A percentile compares a stretch with the other conserved stretches of the same genome.
These are phyloP conservation scores for Cremastobaeus sp. DNA, from an alignment of 2,888 invertebrate species.

Conservation along the genomic window DNA sequence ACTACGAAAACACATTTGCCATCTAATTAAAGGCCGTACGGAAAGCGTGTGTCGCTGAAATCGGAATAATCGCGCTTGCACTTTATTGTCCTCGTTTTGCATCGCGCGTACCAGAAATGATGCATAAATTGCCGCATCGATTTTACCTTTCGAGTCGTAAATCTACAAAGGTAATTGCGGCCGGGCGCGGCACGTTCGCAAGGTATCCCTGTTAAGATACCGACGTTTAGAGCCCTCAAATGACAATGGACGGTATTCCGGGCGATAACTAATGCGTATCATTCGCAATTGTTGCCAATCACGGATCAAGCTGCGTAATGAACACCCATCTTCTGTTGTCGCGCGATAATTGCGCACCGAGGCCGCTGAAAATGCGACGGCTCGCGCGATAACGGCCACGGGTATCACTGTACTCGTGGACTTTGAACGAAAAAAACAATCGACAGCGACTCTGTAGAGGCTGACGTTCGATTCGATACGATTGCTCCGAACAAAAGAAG, in stretches of 20 bases:
- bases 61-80: slow-evolving; percentile 18
- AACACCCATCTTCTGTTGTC: slow-evolving; percentile 37
- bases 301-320: slow-evolving; percentile 28
- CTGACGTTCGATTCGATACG: slow-evolving; percentile 38
- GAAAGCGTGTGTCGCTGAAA: slow-evolving; percentile 14
- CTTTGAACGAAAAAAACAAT: slow-evolving; percentile 36
- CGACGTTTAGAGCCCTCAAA: slow-evolving; percentile 14
- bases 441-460: slow-evolving; percentile 37
- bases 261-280: slow-evolving; percentile 31
- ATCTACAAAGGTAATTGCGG: slow-evolving; percentile 8
- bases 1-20: slow-evolving; percentile 11
- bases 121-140: slow-evolving; percentile 32
- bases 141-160: slow-evolving; percentile 14
- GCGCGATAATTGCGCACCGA: slow-evolving; percentile 29
- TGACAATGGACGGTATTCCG: slow-evolving; percentile 8
- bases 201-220: slow-evolving; percentile 11
- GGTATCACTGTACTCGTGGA: slow-evolving; percentile 17
- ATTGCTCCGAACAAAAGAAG: slow-evolving; percentile 29
- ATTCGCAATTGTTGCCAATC: slow-evolving; percentile 29
- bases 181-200: not conserved
- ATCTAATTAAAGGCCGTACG: slow-evolving; percentile 24
- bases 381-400: slow-evolving; percentile 28
- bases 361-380: slow-evolving; percentile 49
- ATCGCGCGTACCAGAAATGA: slow-evolving; percentile 1
- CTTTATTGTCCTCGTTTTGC: slow-evolving; percentile 26